Base-by-base conservation (phyloP, 2,797 vertebrate genomes). In the Esox masquinongy region DNA sequence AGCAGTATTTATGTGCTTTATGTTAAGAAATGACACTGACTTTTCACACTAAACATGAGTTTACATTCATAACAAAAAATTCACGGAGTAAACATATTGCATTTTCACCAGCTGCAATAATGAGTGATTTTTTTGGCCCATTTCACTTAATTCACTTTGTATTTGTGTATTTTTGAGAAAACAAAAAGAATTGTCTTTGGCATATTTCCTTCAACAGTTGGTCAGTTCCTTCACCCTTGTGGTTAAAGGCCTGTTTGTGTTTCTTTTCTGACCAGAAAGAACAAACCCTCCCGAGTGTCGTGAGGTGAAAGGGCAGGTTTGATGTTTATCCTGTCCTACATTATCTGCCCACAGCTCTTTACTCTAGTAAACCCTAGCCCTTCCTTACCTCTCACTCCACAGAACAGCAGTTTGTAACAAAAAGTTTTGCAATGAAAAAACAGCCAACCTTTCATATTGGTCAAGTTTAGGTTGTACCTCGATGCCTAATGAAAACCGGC, bases 61-160 rank as follows among this genome's bases (percentile, higher is more conserved):
- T 19, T 24, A n/a, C 61, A 29, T 74, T 22, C 47, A 47, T 73
- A 3, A 74, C 63, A 11, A 19, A 22, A 16, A 36, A 56, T 56
- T 5, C 50, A 22, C 26, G 19, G 47, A 17, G 15, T 22, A 17
- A 31, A 22, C 24, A 67, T 11, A 15, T 17, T 16, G 56, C n/a
- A 73, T 73, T 61, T 61, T 9, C 53, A 73, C 61, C 43, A 53
- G 51, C 71, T 61, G 53, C 51, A 3, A 36, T 72, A 72, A 81
- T 72, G 73, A 75, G 43, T 72, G 74, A 81, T 75, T 78, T 78
- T 53, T 74, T 73, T n/a, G 76, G 63, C 53, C 56, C 56, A 61
- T 76, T 80, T 39, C 36, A 17, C 34, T 47, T 70, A 56, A 67
- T 72, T 29, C n/a, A 39, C 72, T 43, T 74, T 56, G 34, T 24